phyloP scores from a whole-genome alignment of 1,140 invertebrate genomes.

The Drosophila leontia region DNA sequence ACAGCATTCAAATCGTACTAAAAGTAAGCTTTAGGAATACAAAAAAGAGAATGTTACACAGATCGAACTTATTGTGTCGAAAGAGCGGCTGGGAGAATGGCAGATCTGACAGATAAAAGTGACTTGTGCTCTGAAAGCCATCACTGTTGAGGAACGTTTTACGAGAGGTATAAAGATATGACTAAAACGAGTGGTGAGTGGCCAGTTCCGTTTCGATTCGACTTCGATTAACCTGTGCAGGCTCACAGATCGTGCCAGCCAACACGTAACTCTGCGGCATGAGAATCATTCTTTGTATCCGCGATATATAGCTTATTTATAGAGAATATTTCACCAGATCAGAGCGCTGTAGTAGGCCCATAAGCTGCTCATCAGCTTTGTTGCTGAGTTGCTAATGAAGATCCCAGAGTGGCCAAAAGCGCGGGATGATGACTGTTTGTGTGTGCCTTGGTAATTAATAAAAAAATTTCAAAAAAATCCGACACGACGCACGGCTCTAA shows the following conservation, averaged over 20 bases:
- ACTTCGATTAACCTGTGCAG: constrained; percentile 8
- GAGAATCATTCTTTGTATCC: constrained; percentile 36
- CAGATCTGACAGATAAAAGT: constrained; percentile 37
- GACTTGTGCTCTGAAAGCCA: constrained; percentile 37
- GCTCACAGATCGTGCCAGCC: constrained; percentile 23
- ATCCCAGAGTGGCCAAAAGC: constrained; percentile 31
- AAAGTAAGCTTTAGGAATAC: neutral
- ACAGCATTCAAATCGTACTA: neutral
- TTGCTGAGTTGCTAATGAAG: constrained; percentile 48
- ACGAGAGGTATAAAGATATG: constrained; percentile 23
- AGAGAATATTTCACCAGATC: constrained; percentile 18
- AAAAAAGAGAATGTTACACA: constrained; percentile 43
- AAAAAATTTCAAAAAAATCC: constrained; percentile 55
- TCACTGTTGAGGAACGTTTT: constrained; percentile 20
- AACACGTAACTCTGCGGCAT: constrained; percentile 6
- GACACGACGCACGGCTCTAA: constrained; percentile 39
- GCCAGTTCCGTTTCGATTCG: constrained; percentile 46
- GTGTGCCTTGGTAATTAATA: constrained; percentile 61
- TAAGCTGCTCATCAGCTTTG: constrained; percentile 53
- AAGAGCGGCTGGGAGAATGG: constrained; percentile 31
- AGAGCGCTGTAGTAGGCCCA: constrained; percentile 1
- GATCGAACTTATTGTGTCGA: constrained; percentile 20
- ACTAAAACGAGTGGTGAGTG: constrained; percentile 29
- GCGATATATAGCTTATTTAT: constrained; percentile 2
- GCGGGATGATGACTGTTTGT: constrained; percentile 24